Percentiles rank a stretch among this genome's conserved stretches.
Evolutionary conservation across 1,140 invertebrate genomes (phyloP).

Genomic region (Hestina assimilis): DNA sequence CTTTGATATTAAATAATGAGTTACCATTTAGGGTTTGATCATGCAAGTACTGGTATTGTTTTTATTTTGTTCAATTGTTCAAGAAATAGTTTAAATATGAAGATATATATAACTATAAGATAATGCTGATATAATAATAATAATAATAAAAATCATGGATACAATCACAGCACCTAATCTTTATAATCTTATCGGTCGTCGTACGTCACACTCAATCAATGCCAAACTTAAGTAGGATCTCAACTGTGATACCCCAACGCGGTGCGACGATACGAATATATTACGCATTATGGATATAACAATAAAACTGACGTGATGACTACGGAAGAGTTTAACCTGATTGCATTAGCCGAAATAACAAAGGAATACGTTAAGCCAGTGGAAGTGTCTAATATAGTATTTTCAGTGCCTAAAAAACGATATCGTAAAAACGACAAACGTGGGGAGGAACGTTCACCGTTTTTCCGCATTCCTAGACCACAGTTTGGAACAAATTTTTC

Average conservation of each 20-base stretch:
- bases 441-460: slow-evolving; percentile 21
- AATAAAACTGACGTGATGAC: slow-evolving; percentile 53
- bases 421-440: slow-evolving; percentile 25
- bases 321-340: slow-evolving; percentile 46
- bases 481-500: slow-evolving; percentile 40
- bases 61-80: no score
- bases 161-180: slow-evolving; percentile 60
- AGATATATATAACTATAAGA: no score
- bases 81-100: no score
- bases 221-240: slow-evolving; percentile 59
- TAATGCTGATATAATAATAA: not conserved
- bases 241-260: slow-evolving; percentile 38
- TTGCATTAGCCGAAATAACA: slow-evolving; percentile 44
- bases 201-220: slow-evolving; percentile 72
- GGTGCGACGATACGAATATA: slow-evolving; percentile 19
- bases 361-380: slow-evolving; percentile 38
- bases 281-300: slow-evolving; percentile 44
- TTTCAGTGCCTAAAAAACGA: slow-evolving; percentile 23
- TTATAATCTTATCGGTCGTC: slow-evolving; percentile 59
- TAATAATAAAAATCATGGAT: slow-evolving; percentile 32
- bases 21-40: no score
- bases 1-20: no score
- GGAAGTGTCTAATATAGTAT: slow-evolving; percentile 26
- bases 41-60: no score
- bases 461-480: slow-evolving; percentile 41